Conservation (phyloP, 2,888 invertebrate genomes). For the Rhimphoctona megacephalus region DNA sequence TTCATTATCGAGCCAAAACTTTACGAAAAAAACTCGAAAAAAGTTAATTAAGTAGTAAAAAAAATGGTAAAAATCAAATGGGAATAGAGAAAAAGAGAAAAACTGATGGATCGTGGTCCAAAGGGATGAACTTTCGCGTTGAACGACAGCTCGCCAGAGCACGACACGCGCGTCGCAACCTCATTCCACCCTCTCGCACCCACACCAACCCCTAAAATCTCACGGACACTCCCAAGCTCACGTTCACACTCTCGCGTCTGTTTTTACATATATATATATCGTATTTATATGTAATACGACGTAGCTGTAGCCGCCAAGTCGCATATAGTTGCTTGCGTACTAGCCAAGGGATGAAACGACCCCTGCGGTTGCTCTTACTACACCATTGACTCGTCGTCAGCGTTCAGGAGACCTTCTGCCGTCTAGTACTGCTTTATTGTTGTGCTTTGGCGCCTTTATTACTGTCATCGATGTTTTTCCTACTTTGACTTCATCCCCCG, state of each 20-base stretch:
- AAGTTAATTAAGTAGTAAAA: not conserved
- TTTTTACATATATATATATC: not conserved
- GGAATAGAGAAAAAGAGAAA: not conserved
- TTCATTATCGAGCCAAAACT: no score
- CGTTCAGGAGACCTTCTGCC: conserved; percentile 58
- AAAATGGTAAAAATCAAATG: no score
- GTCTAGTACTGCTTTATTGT: conserved; percentile 17
- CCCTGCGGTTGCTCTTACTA: conserved; percentile 67
- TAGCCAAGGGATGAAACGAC: conserved; percentile 53
- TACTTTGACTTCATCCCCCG: not conserved
- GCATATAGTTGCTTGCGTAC: conserved; percentile 32
- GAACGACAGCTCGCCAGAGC: conserved; percentile 49
- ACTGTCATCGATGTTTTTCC: not conserved
- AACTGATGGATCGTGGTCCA: not conserved
- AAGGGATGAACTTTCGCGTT: conserved; percentile 46
- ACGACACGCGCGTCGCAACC: conserved; percentile 46
- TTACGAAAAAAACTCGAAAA: no score
- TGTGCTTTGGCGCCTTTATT: conserved; percentile 36
- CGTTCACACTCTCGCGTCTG: not conserved
- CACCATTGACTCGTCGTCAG: conserved; percentile 68
- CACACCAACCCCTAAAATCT: conserved; percentile 13
- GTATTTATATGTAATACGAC: conserved; percentile 13
- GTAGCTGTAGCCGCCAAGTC: conserved; percentile 15
- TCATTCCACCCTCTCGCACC: conserved; percentile 33
- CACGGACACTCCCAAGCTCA: not conserved